Percentiles rank a stretch among this genome's conserved stretches.
phyloP scores from a whole-genome alignment of 2,113 vertebrate genomes.

The Clarias batrachus region DNA sequence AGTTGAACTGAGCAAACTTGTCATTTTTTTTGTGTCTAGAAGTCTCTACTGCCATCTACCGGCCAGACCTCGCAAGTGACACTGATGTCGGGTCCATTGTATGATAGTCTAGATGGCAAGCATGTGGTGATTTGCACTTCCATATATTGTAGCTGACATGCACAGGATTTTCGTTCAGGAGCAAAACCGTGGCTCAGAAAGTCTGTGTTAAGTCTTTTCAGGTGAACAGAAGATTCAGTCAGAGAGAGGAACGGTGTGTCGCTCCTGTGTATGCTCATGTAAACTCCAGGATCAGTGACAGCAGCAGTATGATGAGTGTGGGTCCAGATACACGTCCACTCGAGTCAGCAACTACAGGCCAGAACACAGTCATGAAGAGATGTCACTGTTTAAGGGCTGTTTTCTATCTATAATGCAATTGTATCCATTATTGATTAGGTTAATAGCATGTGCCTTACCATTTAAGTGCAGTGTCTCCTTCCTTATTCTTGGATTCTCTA shows the following conservation, averaged over 20 bases:
- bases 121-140: neutral
- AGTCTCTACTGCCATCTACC: constrained; percentile 57
- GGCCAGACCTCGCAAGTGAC: constrained; percentile 39
- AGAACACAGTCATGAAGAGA: constrained; percentile 16
- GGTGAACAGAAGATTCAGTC: constrained; percentile 31
- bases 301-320: constrained; percentile 70
- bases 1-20: constrained; percentile 3
- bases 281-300: constrained; percentile 80
- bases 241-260: constrained; percentile 16
- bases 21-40: constrained; percentile 14
- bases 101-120: neutral
- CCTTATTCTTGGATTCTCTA: constrained; percentile 83
- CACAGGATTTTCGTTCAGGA: neutral
- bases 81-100: neutral
- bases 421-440: neutral
- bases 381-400: neutral
- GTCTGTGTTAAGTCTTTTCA: neutral
- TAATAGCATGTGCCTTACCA: constrained; percentile 62
- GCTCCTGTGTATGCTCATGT: constrained; percentile 71
- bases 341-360: constrained; percentile 45
- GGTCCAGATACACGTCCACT: constrained; percentile 57
- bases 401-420: neutral
- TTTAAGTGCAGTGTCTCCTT: constrained; percentile 74
- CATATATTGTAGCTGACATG: neutral
- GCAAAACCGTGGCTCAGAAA: neutral